Evolutionary conservation across 2,113 vertebrate species (phyloP), one percentile per base, ranked within the genome.

Genomic region (Myrmophylax atrothorax): DNA sequence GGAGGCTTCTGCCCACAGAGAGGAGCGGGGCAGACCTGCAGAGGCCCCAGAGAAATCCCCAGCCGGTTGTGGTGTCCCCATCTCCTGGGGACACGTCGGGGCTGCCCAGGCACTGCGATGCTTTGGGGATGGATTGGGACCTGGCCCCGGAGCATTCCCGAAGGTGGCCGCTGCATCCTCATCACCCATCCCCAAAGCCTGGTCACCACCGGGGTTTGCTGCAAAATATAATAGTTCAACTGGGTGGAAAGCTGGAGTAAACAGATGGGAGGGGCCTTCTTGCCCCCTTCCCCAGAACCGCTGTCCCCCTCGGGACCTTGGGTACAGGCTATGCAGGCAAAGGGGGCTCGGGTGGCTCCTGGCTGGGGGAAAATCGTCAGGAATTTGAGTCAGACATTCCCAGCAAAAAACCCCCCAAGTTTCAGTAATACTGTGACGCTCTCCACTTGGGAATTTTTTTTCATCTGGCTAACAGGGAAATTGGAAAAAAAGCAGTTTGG

Each of bases 1-100:
- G 97, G 98, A 96, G 95, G 89, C 96, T 84, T 96, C 83, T 55
- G 87, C 93, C 76, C 38, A 44, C 66, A 18, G 44, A 94, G 55
- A 59, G 84, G 62, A 55, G 72, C 70, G 0, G 28, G 72, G 56
- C 16, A 12, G 37, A 18, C 20, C 29, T 10, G 11, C 35, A 6
- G n/a, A 62, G 47, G 2, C 26, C 59, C 11, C 59, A 0, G 11
- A 44, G n/a, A 22, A 12, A 18, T 42, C 38, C 25, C 37, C 70
- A 19, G 49, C 4, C 44, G 5, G 9, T 1, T 38, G 28, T 2
- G 56, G 47, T 14, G 33, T 42, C 59, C 58, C 63, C 13, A 3
- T 17, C 53, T 12, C 29, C 12, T 7, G 33, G n/a, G n/a, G 28
- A 31, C 55, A 56, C 2, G 0, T 14, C 3, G 0, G 26, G 10